These are phyloP conservation scores for Sipha maydis DNA, from an alignment of 2,888 invertebrate species.

Conservation along the genomic window DNA sequence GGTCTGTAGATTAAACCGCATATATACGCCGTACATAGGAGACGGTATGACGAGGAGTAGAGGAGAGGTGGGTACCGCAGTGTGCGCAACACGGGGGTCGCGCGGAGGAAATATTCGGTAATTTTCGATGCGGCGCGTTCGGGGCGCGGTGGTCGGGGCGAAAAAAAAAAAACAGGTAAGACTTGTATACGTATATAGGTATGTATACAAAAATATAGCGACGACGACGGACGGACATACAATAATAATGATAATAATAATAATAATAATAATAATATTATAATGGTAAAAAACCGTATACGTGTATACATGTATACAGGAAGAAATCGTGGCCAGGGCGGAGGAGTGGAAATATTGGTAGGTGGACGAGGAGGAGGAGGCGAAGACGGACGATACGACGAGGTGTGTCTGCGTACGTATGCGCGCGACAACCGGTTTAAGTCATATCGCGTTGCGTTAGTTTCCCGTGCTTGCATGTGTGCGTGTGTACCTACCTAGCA, in stretches of 20 bases:
- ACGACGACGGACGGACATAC: neutral
- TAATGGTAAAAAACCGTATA: slow-evolving; percentile 17
- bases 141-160: slow-evolving; percentile 25
- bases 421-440: slow-evolving; percentile 60
- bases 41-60: too few species aligned
- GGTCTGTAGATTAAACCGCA: neutral
- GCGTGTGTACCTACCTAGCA: slow-evolving; percentile 10
- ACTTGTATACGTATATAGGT: neutral
- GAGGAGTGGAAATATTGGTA: neutral
- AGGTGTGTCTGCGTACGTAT: slow-evolving; percentile 41
- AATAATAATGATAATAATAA: slow-evolving; percentile 21
- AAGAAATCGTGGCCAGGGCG: neutral
- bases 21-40: neutral
- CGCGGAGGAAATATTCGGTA: slow-evolving; percentile 46
- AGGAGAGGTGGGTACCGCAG: neutral
- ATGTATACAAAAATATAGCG: neutral
- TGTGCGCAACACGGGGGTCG: slow-evolving; percentile 22
- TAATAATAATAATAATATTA: slow-evolving; percentile 28
- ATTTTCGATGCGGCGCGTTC: slow-evolving; percentile 14
- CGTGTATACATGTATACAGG: neutral
- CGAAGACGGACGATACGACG: neutral
- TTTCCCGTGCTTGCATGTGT: neutral
- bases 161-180: slow-evolving; percentile 44
- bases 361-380: neutral
- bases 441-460: slow-evolving; percentile 59